A percentile compares a stretch with the other conserved stretches of the same genome.
Evolutionary conservation across 2,113 vertebrate species (phyloP).

Genomic region (Pholis gunnellus): DNA sequence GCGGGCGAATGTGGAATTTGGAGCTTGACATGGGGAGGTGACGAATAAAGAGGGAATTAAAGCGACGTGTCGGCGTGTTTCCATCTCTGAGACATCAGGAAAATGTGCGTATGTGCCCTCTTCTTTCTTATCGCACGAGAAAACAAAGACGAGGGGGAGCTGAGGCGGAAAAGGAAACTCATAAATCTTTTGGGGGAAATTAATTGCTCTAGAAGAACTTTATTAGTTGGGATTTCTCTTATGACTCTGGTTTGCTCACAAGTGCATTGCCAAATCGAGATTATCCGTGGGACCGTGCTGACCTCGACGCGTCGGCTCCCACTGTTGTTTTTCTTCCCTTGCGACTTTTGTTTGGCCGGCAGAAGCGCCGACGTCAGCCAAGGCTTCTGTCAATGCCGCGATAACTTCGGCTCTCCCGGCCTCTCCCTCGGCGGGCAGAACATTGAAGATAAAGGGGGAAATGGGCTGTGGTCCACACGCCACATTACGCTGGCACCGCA

Average conservation of each 20-base stretch:
- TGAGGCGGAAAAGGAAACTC: conserved; percentile 13
- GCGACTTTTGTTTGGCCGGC: conserved; percentile 26
- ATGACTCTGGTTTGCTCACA: background rate
- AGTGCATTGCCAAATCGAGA: background rate
- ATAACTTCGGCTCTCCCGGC: background rate
- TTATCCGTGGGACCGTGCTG: conserved; percentile 1
- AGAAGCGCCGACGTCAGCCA: background rate
- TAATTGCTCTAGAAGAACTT: background rate
- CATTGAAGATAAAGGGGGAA: conserved; percentile 31
- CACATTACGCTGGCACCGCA: conserved; percentile 8
- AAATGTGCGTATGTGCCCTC: background rate
- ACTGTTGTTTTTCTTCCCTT: conserved; percentile 54
- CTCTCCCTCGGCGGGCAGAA: background rate
- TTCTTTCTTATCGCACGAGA: background rate
- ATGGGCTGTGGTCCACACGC: conserved; percentile 28
- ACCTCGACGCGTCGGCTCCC: conserved; percentile 10
- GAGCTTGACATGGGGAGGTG: background rate
- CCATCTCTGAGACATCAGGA: background rate
- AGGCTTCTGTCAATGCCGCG: background rate
- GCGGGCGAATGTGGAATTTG: conserved; percentile 5
- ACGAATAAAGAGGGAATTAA: background rate
- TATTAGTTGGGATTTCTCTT: background rate
- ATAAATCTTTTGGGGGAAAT: background rate
- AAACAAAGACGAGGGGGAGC: conserved; percentile 9
- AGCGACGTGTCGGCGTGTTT: background rate